Conservation (phyloP, 2,113 vertebrate genomes). For the Probosciger aterrimus region DNA sequence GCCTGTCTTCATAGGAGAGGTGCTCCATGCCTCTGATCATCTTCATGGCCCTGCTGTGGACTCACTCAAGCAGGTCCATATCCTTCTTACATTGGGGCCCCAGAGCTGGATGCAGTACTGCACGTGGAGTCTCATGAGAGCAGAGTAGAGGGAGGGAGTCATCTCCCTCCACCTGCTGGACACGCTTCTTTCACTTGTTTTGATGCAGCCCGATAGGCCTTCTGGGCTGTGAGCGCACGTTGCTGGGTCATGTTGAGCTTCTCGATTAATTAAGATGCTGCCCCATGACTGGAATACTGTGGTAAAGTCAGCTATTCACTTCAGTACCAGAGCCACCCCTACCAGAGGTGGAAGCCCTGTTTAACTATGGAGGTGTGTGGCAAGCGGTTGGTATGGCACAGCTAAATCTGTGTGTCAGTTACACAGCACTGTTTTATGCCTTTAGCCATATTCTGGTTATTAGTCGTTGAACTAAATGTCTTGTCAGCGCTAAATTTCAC, state of each 20-base stretch:
- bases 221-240: background rate
- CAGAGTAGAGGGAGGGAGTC: no score
- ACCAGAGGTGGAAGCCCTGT: background rate
- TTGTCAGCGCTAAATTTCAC: background rate
- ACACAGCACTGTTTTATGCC: background rate
- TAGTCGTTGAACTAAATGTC: background rate
- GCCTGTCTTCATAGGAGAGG: background rate
- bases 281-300: background rate
- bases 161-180: no score
- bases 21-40: background rate
- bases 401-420: background rate
- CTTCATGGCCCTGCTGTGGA: background rate
- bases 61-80: background rate
- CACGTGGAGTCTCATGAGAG: no score
- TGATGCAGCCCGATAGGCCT: background rate
- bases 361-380: background rate
- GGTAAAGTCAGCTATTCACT: background rate
- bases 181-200: no score
- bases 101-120: background rate
- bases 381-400: background rate
- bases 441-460: background rate
- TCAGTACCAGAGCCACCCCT: background rate
- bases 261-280: background rate
- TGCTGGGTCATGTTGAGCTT: background rate
- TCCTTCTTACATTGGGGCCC: background rate